Conservation (phyloP, 2,888 invertebrate species). For the Dasysyrphus albostriatus region DNA sequence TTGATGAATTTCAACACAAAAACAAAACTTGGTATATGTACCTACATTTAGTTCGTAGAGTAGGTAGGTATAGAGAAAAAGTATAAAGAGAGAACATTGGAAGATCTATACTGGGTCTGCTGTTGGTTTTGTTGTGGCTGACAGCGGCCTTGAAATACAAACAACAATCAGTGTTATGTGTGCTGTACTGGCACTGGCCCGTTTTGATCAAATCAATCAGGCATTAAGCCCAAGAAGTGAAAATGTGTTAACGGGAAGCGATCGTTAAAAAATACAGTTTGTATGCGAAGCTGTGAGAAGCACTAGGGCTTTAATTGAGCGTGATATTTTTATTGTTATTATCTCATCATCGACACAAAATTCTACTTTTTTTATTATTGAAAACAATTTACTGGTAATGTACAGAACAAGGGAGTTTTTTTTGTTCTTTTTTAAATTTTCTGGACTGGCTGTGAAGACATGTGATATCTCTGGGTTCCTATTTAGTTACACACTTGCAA, state of each 20-base stretch:
- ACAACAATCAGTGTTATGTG: conserved; percentile 16
- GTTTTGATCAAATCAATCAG: conserved; percentile 60
- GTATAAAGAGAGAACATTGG: not conserved
- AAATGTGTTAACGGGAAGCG: conserved; percentile 46
- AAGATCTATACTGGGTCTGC: conserved; percentile 1
- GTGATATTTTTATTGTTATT: conserved; percentile 57
- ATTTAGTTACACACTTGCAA: conserved; percentile 62
- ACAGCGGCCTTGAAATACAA: conserved; percentile 54
- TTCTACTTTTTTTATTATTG: conserved; percentile 17
- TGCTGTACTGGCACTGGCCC: conserved; percentile 16
- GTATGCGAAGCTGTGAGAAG: not conserved
- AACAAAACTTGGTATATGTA: conserved; percentile 21
- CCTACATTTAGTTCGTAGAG: not conserved
- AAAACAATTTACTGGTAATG: conserved; percentile 34
- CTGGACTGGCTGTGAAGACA: conserved; percentile 25
- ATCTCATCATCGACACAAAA: conserved; percentile 47
- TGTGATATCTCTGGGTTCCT: conserved; percentile 58
- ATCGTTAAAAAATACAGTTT: conserved; percentile 27
- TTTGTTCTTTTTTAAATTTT: not conserved
- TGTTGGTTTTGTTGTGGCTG: not conserved
- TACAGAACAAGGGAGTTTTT: conserved; percentile 15
- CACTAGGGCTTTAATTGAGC: conserved; percentile 61
- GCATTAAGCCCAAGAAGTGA: conserved; percentile 37
- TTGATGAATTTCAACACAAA: conserved; percentile 51
- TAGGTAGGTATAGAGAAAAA: not conserved